Base-by-base conservation (phyloP, 2,888 invertebrate genomes). In the Lagria hirta region DNA sequence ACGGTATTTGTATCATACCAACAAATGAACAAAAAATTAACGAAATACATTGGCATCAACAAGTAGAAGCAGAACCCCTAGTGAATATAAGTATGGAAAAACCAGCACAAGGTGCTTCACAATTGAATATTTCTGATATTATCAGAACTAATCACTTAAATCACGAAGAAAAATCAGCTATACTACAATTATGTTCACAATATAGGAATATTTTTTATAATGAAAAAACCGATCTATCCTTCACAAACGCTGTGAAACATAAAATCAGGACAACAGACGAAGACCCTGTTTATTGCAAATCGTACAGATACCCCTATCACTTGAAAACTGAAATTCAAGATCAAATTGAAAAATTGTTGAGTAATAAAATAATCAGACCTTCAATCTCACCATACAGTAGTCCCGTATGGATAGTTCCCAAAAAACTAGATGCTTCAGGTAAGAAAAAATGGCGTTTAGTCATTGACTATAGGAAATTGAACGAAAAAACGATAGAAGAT, bases 131-230 rank as follows among this genome's bases (percentile, higher is more conserved):
- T 4, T 17, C 23, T 4, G 8, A 26, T n/a, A n/a, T 26, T n/a
- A 33, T 33, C 6, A 4, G 33, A 7, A 33, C 33, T 6, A 28
- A 24, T 8, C 33, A 33, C 11, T 27, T 33, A 6, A 33, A 33
- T 11, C 7, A 6, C 8, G 33, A 33, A 33, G 33, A 33, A 27
- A 33, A 33, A 11, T 4, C 4, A 5, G 26, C 4, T 4, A 11
- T 33, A 26, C 4, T 26, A 4, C 4, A 23, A 27, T 4, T 33
- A 6, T 33, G 33, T 15, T 28, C 5, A 12, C 24, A 27, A 33
- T 33, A 28, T 27, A 24, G 17, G 6, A 8, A 33, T 10, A 27
- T 33, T n/a, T 33, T 33, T 33, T 33, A 33, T 11, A 33, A 33
- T 12, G 26, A 33, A 27, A 27, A 33, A 4, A 28, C 18, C 7